These are phyloP conservation scores for Ictidomys tridecemlineatus DNA, from an alignment of 2,113 vertebrate genomes.

Conservation along the genomic window DNA sequence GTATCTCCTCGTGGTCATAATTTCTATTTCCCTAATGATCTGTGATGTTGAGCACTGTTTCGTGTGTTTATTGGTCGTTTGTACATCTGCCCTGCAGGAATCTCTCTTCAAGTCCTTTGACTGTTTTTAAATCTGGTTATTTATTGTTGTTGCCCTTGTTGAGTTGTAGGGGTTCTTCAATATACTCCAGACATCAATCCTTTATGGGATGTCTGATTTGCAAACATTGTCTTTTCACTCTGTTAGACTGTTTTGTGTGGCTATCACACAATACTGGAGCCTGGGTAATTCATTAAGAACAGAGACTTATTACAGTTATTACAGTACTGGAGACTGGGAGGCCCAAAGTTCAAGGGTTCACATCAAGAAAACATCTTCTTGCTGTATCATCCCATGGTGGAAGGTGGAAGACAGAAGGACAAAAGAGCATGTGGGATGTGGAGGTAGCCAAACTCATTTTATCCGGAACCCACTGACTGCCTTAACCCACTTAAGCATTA, in stretches of 20 bases:
- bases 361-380: neutral
- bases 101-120: neutral
- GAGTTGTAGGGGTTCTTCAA: neutral
- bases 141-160: neutral
- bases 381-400: neutral
- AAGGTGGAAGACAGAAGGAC: neutral
- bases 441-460: neutral
- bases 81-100: neutral
- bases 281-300: neutral
- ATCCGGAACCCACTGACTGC: neutral
- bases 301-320: neutral
- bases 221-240: neutral
- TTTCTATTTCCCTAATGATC: neutral
- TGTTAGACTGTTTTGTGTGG: neutral
- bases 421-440: neutral
- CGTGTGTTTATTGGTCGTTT: neutral
- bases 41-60: neutral
- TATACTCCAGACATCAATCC: neutral
- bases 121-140: neutral
- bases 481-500: neutral
- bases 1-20: neutral
- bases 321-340: neutral
- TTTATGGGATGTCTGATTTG: neutral
- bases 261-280: neutral
- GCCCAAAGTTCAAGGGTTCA: neutral